Conservation (phyloP, 2,113 vertebrate species). For the Odobenus rosmarus region DNA sequence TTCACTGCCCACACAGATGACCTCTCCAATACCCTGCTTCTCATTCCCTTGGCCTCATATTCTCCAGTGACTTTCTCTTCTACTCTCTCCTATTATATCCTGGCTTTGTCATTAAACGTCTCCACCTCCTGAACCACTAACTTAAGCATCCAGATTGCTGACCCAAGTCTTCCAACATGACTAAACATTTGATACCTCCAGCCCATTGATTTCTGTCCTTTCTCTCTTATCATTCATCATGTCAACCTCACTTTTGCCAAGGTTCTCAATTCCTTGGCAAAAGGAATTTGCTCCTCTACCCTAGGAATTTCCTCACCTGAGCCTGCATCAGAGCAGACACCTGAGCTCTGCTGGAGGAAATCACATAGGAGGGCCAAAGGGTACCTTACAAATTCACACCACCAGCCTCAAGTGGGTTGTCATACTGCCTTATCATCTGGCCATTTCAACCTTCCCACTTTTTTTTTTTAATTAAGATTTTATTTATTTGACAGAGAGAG, state of each 20-base stretch:
- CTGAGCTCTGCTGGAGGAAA: neutral
- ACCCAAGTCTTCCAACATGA: neutral
- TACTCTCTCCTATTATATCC: neutral
- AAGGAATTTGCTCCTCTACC: neutral
- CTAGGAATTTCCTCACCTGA: neutral
- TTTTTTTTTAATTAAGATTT: no score
- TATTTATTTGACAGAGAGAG: no score
- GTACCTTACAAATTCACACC: neutral
- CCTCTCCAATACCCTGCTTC: neutral
- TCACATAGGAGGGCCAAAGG: neutral
- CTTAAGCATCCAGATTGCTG: neutral
- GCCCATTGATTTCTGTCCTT: neutral
- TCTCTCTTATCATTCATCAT: neutral
- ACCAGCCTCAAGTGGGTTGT: neutral
- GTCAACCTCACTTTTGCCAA: neutral
- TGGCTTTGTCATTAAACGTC: neutral
- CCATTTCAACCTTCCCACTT: neutral
- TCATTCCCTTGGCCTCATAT: neutral
- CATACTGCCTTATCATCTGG: neutral
- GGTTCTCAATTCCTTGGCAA: neutral
- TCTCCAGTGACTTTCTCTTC: neutral
- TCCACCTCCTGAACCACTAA: neutral
- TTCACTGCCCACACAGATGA: neutral
- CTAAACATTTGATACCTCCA: neutral
- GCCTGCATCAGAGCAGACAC: neutral